A percentile compares a stretch with the other conserved stretches of the same genome.
These are phyloP conservation scores for Takifugu ocellatus DNA, from an alignment of 2,797 vertebrate species.

Conservation along the genomic window DNA sequence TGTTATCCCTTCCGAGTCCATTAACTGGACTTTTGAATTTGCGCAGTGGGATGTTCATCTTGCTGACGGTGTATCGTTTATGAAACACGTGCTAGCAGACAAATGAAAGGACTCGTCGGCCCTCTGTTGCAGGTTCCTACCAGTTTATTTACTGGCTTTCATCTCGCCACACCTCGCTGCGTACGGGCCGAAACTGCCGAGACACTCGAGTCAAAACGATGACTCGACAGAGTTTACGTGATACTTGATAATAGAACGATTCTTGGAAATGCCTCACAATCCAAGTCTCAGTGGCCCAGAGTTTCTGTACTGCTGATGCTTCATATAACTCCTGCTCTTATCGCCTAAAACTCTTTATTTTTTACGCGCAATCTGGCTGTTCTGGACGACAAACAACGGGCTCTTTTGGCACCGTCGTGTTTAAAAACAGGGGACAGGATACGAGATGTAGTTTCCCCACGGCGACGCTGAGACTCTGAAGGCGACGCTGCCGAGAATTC, in stretches of 20 bases:
- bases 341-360: constrained; percentile 28
- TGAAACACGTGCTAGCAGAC: not conserved
- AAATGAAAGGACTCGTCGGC: constrained; percentile 14
- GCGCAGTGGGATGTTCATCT: not conserved
- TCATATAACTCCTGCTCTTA: constrained; percentile 40
- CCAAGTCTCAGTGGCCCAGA: constrained; percentile 22
- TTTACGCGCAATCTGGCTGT: constrained; percentile 24
- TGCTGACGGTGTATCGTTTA: not conserved
- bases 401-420: not conserved
- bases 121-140: constrained; percentile 12
- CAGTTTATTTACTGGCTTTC: not conserved
- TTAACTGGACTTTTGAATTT: no score
- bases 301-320: constrained; percentile 5
- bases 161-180: not conserved
- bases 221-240: constrained; percentile 18
- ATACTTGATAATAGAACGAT: constrained; percentile 38
- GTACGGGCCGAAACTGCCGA: constrained; percentile 3
- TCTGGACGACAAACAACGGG: not conserved
- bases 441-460: constrained; percentile 13
- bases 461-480: no score
- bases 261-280: constrained; percentile 35
- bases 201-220: constrained; percentile 25
- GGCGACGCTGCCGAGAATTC: no score
- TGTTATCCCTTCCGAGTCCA: no score
- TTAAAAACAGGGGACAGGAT: constrained; percentile 27